Evolutionary conservation across 2,888 invertebrate genomes (phyloP), one percentile per base, ranked within the genome.

Genomic region (Cetonia aurata): DNA sequence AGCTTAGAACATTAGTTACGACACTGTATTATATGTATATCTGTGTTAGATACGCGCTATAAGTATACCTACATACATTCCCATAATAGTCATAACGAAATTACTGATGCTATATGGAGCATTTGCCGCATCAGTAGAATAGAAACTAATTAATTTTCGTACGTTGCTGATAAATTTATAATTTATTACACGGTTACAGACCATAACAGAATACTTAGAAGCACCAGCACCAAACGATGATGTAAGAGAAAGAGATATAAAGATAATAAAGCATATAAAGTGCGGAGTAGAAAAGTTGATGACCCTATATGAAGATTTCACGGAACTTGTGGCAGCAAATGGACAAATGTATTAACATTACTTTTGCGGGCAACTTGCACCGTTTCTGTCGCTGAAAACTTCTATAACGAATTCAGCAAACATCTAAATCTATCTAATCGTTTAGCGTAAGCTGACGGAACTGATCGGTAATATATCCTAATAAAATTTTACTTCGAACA

Each of bases 71-170:
- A 15, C n/a, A 33, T 50, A 50, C 37, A 13, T 15, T 50, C 37
- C 62, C 15, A 37, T 41, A 65, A 52, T 65, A 50, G 50, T 65
- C 50, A 41, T 50, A 65, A 50, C 37, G 62, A 65, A 17, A 50
- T 17, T 31, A 6, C 37, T 37, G 31, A 65, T 65, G 50, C 50
- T 37, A 10, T 37, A 37, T 37, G 15, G 50, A 50, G 50, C 50
- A 50, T 25, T 41, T 46, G 50, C 52, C 12, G 25, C 31, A 50
- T 13, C 19, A 10, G 50, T 52, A 65, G 50, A 65, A 65, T 65
- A 50, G 62, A 65, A 65, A 37, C 52, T 65, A 65, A 65, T 65
- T 65, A 65, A 65, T 50, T 65, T 59, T 65, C 37, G 50, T 65
- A 50, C 17, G 62, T 65, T 65, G 50, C 50, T 65, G 62, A 65